A percentile compares a stretch with the other conserved stretches of the same genome.
These are phyloP conservation scores for Danio aesculapii DNA, from an alignment of 2,797 vertebrate genomes.

Conservation along the genomic window DNA sequence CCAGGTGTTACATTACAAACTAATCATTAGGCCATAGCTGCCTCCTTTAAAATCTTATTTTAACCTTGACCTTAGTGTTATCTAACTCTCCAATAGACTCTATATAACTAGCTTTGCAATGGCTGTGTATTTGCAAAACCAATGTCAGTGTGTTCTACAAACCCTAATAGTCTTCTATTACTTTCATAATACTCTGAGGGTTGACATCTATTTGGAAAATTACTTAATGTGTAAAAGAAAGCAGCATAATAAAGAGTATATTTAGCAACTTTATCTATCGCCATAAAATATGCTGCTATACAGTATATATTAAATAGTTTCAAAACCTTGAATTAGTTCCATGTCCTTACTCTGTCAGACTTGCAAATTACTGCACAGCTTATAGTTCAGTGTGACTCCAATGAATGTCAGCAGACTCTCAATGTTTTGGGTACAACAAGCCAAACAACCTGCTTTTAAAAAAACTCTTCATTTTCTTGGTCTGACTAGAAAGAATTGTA, in stretches of 20 bases:
- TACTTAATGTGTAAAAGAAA: too few species aligned
- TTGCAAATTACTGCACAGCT: slow-evolving; percentile 2
- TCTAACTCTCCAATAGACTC: too few species aligned
- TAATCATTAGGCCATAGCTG: too few species aligned
- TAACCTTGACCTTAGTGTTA: too few species aligned
- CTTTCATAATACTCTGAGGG: too few species aligned
- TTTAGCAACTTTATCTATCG: not conserved
- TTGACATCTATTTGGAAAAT: too few species aligned
- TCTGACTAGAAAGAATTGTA: slow-evolving; percentile 36
- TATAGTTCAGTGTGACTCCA: not conserved
- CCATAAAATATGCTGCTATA: not conserved
- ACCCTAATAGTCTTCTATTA: too few species aligned
- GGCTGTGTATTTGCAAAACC: too few species aligned
- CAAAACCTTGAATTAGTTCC: not conserved
- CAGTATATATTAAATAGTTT: not conserved
- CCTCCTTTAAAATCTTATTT: too few species aligned
- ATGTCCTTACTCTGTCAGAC: not conserved
- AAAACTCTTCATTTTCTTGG: not conserved
- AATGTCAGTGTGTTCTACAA: too few species aligned
- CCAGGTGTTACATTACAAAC: too few species aligned
- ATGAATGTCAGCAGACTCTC: slow-evolving; percentile 46
- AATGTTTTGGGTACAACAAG: slow-evolving; percentile 35
- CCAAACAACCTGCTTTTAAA: slow-evolving; percentile 19
- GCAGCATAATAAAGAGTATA: not conserved
- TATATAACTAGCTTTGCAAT: too few species aligned